Conservation (phyloP, 2,797 vertebrate species). For the Myoxocephalus aenaeus region DNA sequence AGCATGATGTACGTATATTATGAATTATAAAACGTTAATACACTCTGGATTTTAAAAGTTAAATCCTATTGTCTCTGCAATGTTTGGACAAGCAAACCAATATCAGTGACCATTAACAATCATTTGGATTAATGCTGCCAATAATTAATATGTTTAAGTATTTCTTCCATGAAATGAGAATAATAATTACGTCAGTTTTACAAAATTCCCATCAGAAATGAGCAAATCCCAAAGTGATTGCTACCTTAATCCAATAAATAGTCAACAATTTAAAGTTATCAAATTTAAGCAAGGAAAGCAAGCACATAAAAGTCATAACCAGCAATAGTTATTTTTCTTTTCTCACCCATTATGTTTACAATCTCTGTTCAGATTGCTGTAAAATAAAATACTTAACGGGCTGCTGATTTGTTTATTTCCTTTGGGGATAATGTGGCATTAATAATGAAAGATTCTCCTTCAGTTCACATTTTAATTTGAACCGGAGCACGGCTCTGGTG, state of each 20-base stretch:
- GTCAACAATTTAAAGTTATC: neutral
- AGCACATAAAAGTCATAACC: neutral
- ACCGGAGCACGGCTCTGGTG: neutral
- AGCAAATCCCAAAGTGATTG: neutral
- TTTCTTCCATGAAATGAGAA: neutral
- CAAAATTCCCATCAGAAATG: neutral
- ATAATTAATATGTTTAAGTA: neutral
- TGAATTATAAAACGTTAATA: neutral
- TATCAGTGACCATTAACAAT: neutral
- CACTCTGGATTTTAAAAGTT: neutral
- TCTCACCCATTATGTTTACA: neutral
- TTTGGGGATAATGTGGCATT: neutral
- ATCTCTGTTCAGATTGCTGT: constrained; percentile 2
- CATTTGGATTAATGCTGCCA: neutral
- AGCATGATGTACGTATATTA: neutral
- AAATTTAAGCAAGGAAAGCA: neutral
- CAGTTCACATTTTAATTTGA: neutral
- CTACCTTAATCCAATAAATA: neutral
- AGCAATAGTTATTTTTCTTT: neutral
- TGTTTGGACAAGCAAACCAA: neutral
- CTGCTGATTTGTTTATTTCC: neutral
- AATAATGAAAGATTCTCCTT: constrained; percentile 33
- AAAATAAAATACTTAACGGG: constrained; percentile 5
- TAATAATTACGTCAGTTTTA: neutral
- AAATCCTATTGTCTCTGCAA: neutral